Conservation (phyloP, 1,140 invertebrate species). For the Gonioctena quinquepunctata region DNA sequence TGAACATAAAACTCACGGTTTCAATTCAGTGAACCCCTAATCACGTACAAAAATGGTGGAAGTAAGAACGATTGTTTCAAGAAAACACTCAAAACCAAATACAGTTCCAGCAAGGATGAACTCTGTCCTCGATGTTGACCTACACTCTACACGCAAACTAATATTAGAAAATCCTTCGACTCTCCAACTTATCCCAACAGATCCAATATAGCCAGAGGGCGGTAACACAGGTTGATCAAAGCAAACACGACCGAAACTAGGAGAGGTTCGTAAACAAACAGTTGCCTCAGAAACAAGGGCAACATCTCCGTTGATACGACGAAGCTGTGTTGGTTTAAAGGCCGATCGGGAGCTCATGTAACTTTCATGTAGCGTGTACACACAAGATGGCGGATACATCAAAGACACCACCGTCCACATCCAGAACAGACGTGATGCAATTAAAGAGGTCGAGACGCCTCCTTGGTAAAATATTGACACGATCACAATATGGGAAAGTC, state of each 20-base stretch:
- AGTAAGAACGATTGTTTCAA: too few relatives aligned
- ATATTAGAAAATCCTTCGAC: not conserved
- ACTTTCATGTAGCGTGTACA: constrained; percentile 25
- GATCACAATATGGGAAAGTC: not conserved
- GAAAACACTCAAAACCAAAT: too few relatives aligned
- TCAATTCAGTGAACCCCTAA: too few relatives aligned
- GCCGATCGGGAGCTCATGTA: constrained; percentile 20
- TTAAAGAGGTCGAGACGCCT: constrained; percentile 16
- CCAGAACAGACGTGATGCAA: constrained; percentile 21
- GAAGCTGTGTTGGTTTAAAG: constrained; percentile 1
- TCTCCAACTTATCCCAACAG: not conserved
- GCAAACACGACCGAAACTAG: not conserved
- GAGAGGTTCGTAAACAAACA: constrained; percentile 2
- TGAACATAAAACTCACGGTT: too few relatives aligned
- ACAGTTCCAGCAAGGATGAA: too few relatives aligned
- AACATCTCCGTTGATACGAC: not conserved
- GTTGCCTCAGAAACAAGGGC: constrained; percentile 3
- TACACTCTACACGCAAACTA: too few relatives aligned
- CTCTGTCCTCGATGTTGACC: too few relatives aligned
- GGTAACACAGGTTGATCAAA: constrained; percentile 4
- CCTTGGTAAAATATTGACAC: not conserved
- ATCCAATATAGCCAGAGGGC: constrained; percentile 13
- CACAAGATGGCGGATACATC: constrained; percentile 24
- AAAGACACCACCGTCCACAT: constrained; percentile 13
- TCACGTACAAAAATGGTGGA: too few relatives aligned